Evolutionary conservation across 2,113 vertebrate species (phyloP), one percentile per base, ranked within the genome.

Genomic region (Eulemur macaco): DNA sequence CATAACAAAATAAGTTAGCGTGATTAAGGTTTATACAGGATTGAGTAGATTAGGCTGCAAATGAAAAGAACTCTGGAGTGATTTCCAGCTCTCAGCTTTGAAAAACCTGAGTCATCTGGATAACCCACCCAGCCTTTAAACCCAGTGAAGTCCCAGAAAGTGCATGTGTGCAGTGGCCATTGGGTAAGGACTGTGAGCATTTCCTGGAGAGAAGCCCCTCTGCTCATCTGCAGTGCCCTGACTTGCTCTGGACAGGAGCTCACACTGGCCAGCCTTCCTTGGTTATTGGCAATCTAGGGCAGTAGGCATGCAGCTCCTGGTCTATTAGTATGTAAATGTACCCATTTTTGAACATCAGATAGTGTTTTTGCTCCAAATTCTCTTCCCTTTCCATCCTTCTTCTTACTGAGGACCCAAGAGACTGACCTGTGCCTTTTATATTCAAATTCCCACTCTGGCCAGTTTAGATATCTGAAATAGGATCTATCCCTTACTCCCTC

Each of bases 271-370:
- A 54, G 37, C 7, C 47, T n/a, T 17, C n/a, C 5, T 7, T 50
- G 8, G 8, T 10, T 45, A 4, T 64, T 4, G 15, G 63, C 14
- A 0, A 31, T 42, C 29, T 2, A 5, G 27, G 15, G 47, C 4
- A 3, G 54, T 21, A 27, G 27, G 27, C 45, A 78, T 6, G 1
- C 8, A 47, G 5, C 54, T 39, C 12, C 25, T 34, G 31, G 18
- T 60, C 39, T 45, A 0, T 23, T 14, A 15, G 4, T 4, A 0
- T 5, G 2, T 2, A 10, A 0, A 3, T 15, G 12, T 17, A 34
- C 47, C 47, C 50, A 10, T 17, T 5, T 60, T 34, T 78, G 91
- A 47, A 34, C 27, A 50, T 78, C 71, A 66, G 21, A 34, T 66
- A 29, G 5, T 66, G 12, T 64, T 58, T 14, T 47, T 84, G 34